Evolutionary conservation across 2,888 invertebrate species (phyloP).

Genomic region (Drosophila mimetica): DNA sequence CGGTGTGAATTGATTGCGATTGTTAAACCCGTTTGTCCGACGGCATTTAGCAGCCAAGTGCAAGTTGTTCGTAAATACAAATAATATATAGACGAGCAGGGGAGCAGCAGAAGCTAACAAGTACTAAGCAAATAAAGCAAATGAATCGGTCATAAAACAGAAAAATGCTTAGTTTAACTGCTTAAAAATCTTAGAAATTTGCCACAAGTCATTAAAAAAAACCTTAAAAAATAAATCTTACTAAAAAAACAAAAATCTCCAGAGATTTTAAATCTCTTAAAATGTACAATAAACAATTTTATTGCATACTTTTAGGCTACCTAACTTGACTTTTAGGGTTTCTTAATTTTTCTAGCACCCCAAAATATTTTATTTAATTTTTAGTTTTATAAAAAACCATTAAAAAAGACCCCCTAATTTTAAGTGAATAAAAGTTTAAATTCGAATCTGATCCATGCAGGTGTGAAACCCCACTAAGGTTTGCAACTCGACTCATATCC

Average conservation of each 20-base stretch:
- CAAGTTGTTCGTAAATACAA: slow-evolving; percentile 48
- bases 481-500: background rate
- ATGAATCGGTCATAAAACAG: slow-evolving; percentile 1
- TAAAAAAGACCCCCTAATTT: background rate
- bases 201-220: background rate
- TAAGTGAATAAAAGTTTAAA: background rate
- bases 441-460: background rate
- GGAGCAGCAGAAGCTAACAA: slow-evolving; percentile 22
- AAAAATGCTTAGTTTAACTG: background rate
- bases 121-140: slow-evolving; percentile 9
- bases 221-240: background rate
- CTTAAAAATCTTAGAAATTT: background rate
- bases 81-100: slow-evolving; percentile 5
- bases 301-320: background rate
- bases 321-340: background rate
- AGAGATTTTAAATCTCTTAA: too few species aligned
- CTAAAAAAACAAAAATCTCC: too few species aligned
- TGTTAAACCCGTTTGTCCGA: slow-evolving; percentile 62
- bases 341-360: too few species aligned
- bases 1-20: slow-evolving; percentile 45
- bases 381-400: background rate
- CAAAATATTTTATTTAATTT: background rate
- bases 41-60: slow-evolving; percentile 71
- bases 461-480: slow-evolving; percentile 3
- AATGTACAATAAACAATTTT: background rate